phyloP scores from a whole-genome alignment of 2,888 invertebrate genomes.

The Adelognathus sp. region DNA sequence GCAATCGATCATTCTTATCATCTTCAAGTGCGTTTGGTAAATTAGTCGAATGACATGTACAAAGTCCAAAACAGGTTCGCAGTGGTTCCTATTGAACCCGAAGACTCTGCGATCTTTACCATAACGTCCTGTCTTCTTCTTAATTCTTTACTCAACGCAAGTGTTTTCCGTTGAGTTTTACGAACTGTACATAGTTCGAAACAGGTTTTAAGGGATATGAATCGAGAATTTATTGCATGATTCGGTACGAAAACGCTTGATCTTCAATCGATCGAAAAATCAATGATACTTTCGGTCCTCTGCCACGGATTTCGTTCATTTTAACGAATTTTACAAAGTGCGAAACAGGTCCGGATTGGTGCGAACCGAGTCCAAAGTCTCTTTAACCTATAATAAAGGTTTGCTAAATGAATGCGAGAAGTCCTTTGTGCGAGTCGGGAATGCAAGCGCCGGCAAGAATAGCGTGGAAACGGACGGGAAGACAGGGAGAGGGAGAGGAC shows the following conservation, averaged over 20 bases:
- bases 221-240: background rate
- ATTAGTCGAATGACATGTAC: background rate
- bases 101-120: too few species aligned
- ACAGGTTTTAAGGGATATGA: background rate
- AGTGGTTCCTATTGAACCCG: background rate
- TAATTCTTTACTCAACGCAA: too few species aligned
- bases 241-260: background rate
- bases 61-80: conserved; percentile 3
- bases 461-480: conserved; percentile 47
- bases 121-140: too few species aligned
- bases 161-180: background rate
- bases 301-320: background rate
- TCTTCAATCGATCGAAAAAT: background rate
- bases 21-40: background rate
- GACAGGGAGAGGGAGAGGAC: conserved; percentile 30
- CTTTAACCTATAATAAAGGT: conserved; percentile 28
- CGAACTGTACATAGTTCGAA: background rate
- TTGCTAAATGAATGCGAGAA: conserved; percentile 48
- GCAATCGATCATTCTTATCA: background rate
- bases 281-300: background rate
- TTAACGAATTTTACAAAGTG: background rate
- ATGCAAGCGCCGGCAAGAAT: conserved; percentile 19
- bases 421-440: conserved; percentile 28
- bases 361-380: conserved; percentile 3
- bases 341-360: conserved; percentile 20